Conservation (phyloP, 2,888 invertebrate genomes). For the Leucoma salicis region DNA sequence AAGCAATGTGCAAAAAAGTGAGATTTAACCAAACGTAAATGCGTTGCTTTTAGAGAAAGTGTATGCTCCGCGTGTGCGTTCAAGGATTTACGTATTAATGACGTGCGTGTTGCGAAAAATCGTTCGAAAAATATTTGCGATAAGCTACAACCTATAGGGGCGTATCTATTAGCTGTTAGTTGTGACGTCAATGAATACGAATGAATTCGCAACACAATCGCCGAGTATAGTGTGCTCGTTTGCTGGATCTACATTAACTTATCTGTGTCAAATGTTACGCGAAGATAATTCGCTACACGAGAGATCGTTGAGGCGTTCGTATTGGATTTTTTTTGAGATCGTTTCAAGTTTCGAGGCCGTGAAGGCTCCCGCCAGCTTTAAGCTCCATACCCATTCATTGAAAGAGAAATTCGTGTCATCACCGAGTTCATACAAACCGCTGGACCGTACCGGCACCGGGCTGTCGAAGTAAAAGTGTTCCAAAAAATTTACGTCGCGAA, state of each 20-base stretch:
- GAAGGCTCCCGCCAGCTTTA: constrained; percentile 36
- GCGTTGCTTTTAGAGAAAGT: constrained; percentile 62
- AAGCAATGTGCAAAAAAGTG: constrained; percentile 55
- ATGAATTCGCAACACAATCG: constrained; percentile 15
- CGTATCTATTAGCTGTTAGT: constrained; percentile 27
- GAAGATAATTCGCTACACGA: constrained; percentile 31
- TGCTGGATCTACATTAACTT: constrained; percentile 12
- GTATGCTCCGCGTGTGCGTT: constrained; percentile 39
- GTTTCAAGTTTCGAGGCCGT: constrained; percentile 38
- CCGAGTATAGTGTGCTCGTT: neutral
- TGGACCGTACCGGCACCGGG: constrained; percentile 53
- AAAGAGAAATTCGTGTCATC: constrained; percentile 81
- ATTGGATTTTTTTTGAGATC: no score
- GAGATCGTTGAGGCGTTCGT: no score
- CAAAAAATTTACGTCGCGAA: constrained; percentile 78
- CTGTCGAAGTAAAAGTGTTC: constrained; percentile 80
- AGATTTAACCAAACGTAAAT: constrained; percentile 59
- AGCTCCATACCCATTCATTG: constrained; percentile 56
- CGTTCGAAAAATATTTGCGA: constrained; percentile 39
- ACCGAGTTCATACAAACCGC: constrained; percentile 57
- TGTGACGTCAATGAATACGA: constrained; percentile 27
- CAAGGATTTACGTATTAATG: constrained; percentile 55
- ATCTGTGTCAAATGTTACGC: constrained; percentile 34
- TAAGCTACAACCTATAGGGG: constrained; percentile 40
- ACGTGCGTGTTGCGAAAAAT: constrained; percentile 57